Evolutionary conservation across 1,140 invertebrate genomes (phyloP).

Genomic region (Trachymyrmex septentrionalis): DNA sequence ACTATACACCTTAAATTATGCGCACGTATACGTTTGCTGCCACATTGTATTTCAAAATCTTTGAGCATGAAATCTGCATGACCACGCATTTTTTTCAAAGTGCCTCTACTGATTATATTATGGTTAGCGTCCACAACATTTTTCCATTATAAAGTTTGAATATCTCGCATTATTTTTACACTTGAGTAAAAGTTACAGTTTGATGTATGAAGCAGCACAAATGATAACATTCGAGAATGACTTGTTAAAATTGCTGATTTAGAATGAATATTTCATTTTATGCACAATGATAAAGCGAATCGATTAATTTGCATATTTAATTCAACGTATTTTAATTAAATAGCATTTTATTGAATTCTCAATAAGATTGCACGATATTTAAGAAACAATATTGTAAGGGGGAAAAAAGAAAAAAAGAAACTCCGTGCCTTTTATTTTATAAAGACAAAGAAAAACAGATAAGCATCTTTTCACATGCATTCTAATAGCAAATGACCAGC

Average conservation of each 20-base stretch:
- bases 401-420: conserved; percentile 57
- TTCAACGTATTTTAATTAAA: not conserved
- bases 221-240: not conserved
- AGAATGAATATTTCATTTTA: conserved; percentile 4
- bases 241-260: not conserved
- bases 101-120: too few relatives aligned
- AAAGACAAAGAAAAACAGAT: conserved; percentile 47
- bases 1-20: too few relatives aligned
- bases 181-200: conserved; percentile 2
- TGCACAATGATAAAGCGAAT: not conserved
- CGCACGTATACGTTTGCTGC: too few relatives aligned
- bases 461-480: conserved; percentile 72
- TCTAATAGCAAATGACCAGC: conserved; percentile 53
- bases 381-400: conserved; percentile 62
- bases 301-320: not conserved
- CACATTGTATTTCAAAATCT: too few relatives aligned
- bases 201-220: not conserved
- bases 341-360: conserved; percentile 22
- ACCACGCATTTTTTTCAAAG: too few relatives aligned
- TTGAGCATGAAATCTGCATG: too few relatives aligned
- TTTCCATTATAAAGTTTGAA: too few relatives aligned
- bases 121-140: too few relatives aligned
- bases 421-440: conserved; percentile 76
- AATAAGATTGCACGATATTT: conserved; percentile 26
- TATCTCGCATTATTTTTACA: conserved; percentile 20